Evolutionary conservation across 2,797 vertebrate genomes (phyloP), one percentile per base, ranked within the genome.

Genomic region (Taeniopygia guttata): DNA sequence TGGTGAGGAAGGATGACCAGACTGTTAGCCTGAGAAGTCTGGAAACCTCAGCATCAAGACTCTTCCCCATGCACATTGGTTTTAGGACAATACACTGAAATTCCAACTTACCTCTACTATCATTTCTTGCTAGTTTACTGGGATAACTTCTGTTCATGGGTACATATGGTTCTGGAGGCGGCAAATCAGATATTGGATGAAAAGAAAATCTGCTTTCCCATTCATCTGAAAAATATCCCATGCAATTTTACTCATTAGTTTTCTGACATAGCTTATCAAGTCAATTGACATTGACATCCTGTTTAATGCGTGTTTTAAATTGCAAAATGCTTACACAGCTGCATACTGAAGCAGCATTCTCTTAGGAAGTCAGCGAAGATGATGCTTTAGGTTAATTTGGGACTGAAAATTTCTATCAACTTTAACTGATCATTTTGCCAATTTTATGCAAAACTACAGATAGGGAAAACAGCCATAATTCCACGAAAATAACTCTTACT

Each of bases 131-230:
- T 58, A 99, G 29, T 98, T 98, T 99, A 97, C 99, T 99, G 92
- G 99, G 99, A 95, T 99, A 99, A 70, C 97, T 99, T 98, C 99
- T 99, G 96, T 98, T 98, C 70, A 75, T 96, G 29, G 98, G 98
- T 69, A 98, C 96, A 90, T 98, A 99, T 20, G 99, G 99, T 80
- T 99, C 99, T 20, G 99, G 99, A 79, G 99, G 99, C 74, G 99
- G 99, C 93, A 99, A 97, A 93, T 99, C 99, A 32, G 99, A 99
- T 96, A 99, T 85, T 0, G 99, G 99, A 89, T 99, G 99, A 96
- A 99, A 99, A 91, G 91, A 98, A 98, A 99, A 99, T 78, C 99
- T 98, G 95, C 97, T 97, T 97, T 99, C 99, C 99, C 98, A 99
- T 78, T 99, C 99, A 97, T 99, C 99, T 99, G 95, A 74, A 85